Evolutionary conservation across 1,140 invertebrate species (phyloP).

Genomic region (Coelopa frigida): DNA sequence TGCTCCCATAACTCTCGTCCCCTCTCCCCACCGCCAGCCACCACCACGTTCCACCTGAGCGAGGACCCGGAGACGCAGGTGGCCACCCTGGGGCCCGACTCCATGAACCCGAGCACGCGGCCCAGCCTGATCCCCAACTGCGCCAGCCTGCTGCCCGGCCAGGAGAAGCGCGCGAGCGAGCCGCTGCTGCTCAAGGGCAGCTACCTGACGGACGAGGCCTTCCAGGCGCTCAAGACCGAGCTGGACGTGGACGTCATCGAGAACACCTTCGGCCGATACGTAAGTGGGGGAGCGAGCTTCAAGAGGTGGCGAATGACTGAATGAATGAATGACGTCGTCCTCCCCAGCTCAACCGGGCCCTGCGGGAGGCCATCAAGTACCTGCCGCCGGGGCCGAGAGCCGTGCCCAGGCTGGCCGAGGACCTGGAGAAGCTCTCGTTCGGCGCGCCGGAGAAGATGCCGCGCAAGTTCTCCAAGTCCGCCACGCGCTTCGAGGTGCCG

Average conservation of each 20-base stretch:
- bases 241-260: slow-evolving; percentile 38
- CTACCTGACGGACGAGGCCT: slow-evolving; percentile 39
- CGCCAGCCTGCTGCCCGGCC: slow-evolving; percentile 20
- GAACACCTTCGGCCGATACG: slow-evolving; percentile 41
- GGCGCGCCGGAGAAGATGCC: slow-evolving; percentile 43
- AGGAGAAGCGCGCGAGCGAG: slow-evolving; percentile 31
- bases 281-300: slow-evolving; percentile 13
- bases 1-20: background rate
- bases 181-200: slow-evolving; percentile 35
- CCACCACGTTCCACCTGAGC: slow-evolving; percentile 37
- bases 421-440: slow-evolving; percentile 8
- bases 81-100: slow-evolving; percentile 39
- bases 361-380: slow-evolving; percentile 37
- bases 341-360: slow-evolving; percentile 32
- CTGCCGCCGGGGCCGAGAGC: slow-evolving; percentile 25
- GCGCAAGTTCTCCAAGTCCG: slow-evolving; percentile 54
- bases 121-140: slow-evolving; percentile 41
- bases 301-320: background rate
- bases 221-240: slow-evolving; percentile 36
- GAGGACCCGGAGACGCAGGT: slow-evolving; percentile 43
- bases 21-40: slow-evolving; percentile 17
- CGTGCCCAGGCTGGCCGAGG: slow-evolving; percentile 14
- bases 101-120: slow-evolving; percentile 38
- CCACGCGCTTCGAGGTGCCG: slow-evolving; percentile 56
- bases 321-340: background rate